Base-by-base conservation (phyloP, 2,113 vertebrate species). In the Epinephelus moara region DNA sequence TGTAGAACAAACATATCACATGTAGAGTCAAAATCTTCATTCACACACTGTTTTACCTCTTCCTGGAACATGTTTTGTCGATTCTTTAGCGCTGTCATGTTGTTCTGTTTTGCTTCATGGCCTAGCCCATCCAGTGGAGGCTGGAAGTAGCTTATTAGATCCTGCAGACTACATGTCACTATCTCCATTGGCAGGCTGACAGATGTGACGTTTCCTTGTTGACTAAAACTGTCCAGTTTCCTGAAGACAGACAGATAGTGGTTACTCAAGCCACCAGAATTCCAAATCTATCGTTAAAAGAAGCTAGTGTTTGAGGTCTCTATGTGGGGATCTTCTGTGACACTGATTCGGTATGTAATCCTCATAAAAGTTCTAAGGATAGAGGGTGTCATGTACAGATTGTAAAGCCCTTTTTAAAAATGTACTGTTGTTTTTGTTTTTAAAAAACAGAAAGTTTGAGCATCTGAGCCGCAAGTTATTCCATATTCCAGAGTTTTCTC, bases 51-150 rank as follows among this genome's bases (percentile, higher is more conserved):
- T 68, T 61, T 86, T 82, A 98, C 98, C 97, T 99, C 98, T 94
- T 99, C 97, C 91, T 98, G 97, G 93, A 99, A 99, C 95, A 99
- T 97, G 72, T 97, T 97, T 92, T 99, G 98, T 13, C 97, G 95
- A 80, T 97, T 99, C 94, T 96, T 98, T 59, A 99, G 90, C 2
- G 94, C 94, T 17, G 94, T 84, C 66, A 96, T 90, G 47, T 93
- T 91, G 91, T 96, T 97, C 92, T 98, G 97, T 76, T 95, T 96
- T 49, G 95, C 95, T 86, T 98, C 96, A 0, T 97, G 97, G 42
- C 96, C 94, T 66, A 96, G 78, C n/a, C 94, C 94, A 40, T 96
- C 96, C 1, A 94, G 94, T 0, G 96, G 97, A 0, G 94, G 95
- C 11, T 96, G 95, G 90, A 99, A 97, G 89, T 98, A 98, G 61